Base-by-base conservation (phyloP, 1,140 invertebrate genomes). In the Dermatophagoides farinae region DNA sequence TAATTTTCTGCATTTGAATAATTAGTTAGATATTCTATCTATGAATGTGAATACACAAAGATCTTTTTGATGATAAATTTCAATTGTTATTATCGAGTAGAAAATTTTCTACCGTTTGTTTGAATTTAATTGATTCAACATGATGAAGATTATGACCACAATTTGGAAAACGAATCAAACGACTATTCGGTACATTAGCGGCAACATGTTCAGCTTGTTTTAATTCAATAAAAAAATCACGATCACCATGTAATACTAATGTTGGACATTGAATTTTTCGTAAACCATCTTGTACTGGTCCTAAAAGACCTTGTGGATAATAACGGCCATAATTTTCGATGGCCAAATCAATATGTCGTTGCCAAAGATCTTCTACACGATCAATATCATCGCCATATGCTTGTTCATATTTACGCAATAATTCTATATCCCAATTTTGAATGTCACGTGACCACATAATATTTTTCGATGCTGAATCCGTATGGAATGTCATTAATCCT, bases 401-500 rank as follows among this genome's bases (percentile, higher is more conserved):
- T 25, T 41, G 16, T 9, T 64, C 20, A 25, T 61, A 61, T 39
- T 41, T 39, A n/a, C n/a, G 10, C 9, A 55, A 25, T 25, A 18
- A 14, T 44, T 39, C n/a, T 6, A 11, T 14, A 25, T 44, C 41
- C 53, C 53, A 55, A 25, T 55, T 55, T 11, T 39, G 14, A 2
- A 55, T 2, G 14, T 55, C 23, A 20, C 53, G 53, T 23, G 53
- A 55, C 53, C 53, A 55, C n/a, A 38, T n/a, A 44, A 55, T 55
- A 23, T 44, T 6, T 23, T 44, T 39, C 5, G 53, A 39, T 12
- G 14, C 31, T 11, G 12, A 23, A 12, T 18, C 25, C 2, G 14
- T 55, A 14, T 12, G 10, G 25, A n/a, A 50, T 12, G 57, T 49
- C 14, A 44, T 55, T 23, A 37, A 12, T 16, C 86, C 87, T 80